These are phyloP conservation scores for Scaptomyza caliginosa DNA, from an alignment of 2,888 invertebrate genomes.

Conservation along the genomic window DNA sequence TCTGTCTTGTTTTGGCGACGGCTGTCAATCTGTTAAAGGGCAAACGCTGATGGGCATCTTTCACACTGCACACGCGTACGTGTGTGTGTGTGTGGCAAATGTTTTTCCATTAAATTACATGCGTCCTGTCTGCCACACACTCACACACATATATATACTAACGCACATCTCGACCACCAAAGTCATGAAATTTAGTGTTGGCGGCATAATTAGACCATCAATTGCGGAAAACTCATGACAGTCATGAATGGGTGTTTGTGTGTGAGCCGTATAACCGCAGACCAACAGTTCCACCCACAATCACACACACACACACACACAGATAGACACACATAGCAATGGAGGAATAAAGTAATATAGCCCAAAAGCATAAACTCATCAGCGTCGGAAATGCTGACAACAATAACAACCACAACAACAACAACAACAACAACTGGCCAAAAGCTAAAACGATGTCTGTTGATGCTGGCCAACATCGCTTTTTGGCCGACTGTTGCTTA, in stretches of 20 bases:
- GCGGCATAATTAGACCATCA: constrained; percentile 84
- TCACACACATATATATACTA: constrained; percentile 14
- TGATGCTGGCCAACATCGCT: constrained; percentile 47
- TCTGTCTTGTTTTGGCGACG: neutral
- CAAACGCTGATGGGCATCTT: constrained; percentile 48
- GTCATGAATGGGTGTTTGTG: constrained; percentile 69
- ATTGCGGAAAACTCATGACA: constrained; percentile 82
- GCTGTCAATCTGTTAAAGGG: constrained; percentile 53
- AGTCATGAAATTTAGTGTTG: constrained; percentile 80
- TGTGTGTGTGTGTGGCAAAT: constrained; percentile 46
- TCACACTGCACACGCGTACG: constrained; percentile 34
- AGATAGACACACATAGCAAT: constrained; percentile 13
- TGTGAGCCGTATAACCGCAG: constrained; percentile 50
- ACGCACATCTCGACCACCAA: constrained; percentile 50
- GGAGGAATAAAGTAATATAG: constrained; percentile 74
- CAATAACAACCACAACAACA: constrained; percentile 35
- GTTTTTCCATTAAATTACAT: constrained; percentile 75
- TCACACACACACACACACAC: constrained; percentile 16
- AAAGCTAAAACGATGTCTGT: constrained; percentile 57
- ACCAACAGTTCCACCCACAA: constrained; percentile 29
- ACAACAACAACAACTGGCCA: constrained; percentile 33
- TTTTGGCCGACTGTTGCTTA: constrained; percentile 65
- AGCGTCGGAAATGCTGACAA: constrained; percentile 75
- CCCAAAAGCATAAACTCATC: constrained; percentile 79
- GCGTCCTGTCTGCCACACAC: constrained; percentile 15